A percentile compares a stretch with the other conserved stretches of the same genome.
These are phyloP conservation scores for Artemisiospiza belli DNA, from an alignment of 2,113 vertebrate species.

Conservation along the genomic window DNA sequence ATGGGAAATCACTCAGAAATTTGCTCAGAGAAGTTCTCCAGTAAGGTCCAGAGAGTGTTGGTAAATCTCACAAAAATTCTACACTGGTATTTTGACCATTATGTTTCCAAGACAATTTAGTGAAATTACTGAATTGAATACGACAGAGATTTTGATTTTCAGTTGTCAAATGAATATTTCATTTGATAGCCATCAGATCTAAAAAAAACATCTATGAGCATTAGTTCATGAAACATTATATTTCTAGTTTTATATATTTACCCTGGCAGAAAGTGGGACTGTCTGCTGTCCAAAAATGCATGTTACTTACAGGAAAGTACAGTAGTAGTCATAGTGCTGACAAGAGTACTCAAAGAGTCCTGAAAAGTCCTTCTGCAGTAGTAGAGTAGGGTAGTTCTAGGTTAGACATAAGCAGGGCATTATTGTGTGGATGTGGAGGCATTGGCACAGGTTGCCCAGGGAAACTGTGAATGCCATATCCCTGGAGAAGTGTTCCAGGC, in stretches of 20 bases:
- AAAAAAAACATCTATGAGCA: background rate
- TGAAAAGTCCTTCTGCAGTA: background rate
- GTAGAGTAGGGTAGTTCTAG: background rate
- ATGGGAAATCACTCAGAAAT: background rate
- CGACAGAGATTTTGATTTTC: background rate
- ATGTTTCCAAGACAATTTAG: background rate
- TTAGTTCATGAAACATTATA: background rate
- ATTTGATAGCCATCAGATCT: background rate
- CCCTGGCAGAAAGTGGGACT: background rate
- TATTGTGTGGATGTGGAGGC: background rate
- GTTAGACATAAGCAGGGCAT: background rate
- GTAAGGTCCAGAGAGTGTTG: background rate
- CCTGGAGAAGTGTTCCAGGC: background rate
- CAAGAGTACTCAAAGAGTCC: background rate
- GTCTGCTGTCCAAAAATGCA: background rate
- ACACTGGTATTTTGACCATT: fast-evolving
- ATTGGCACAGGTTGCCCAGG: background rate
- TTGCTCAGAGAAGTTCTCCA: background rate
- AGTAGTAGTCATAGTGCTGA: background rate
- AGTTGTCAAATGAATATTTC: background rate
- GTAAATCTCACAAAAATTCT: background rate
- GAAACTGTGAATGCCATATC: background rate
- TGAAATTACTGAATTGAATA: background rate
- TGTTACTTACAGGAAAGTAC: background rate
- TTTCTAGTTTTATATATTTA: background rate